Percentiles rank a stretch among this genome's conserved stretches.
Conservation (phyloP, 1,140 invertebrate genomes). For the Sipha flava region DNA sequence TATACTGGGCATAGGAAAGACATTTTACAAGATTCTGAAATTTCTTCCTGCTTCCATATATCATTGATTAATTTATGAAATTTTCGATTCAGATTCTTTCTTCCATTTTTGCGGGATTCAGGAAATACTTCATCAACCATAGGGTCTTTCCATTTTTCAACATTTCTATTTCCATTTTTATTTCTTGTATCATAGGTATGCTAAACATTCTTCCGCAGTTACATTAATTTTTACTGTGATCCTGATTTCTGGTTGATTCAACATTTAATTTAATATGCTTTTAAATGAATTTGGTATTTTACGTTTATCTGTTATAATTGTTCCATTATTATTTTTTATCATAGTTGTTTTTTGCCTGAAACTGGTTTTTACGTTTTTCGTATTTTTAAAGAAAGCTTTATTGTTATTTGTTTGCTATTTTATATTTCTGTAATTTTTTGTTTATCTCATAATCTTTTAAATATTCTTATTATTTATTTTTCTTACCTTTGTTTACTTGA, state of each 20-base stretch:
- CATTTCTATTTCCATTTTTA: conserved; percentile 3
- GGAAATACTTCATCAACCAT: conserved; percentile 37
- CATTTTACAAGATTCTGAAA: conserved; percentile 32
- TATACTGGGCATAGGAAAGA: conserved; percentile 17
- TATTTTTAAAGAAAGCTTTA: conserved; percentile 2
- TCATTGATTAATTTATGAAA: neutral
- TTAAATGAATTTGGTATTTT: conserved; percentile 1
- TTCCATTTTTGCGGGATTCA: conserved; percentile 35
- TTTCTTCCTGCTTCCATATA: conserved; percentile 34
- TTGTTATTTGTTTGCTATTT: neutral
- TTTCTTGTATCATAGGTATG: conserved; percentile 14
- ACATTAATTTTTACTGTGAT: neutral
- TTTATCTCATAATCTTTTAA: conserved; percentile 24
- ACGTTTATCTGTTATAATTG: neutral
- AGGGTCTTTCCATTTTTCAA: conserved; percentile 36
- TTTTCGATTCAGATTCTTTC: neutral
- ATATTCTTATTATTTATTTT: conserved; percentile 23
- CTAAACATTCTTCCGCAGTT: neutral
- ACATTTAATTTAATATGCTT: neutral
- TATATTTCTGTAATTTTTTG: conserved; percentile 21
- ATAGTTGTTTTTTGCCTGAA: conserved; percentile 13
- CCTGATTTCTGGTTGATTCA: neutral
- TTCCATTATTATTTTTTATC: conserved; percentile 3
- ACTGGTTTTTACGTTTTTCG: conserved; percentile 14
- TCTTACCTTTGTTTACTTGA: neutral